These are phyloP conservation scores for Acleris literana DNA, from an alignment of 2,888 invertebrate genomes.

Conservation along the genomic window DNA sequence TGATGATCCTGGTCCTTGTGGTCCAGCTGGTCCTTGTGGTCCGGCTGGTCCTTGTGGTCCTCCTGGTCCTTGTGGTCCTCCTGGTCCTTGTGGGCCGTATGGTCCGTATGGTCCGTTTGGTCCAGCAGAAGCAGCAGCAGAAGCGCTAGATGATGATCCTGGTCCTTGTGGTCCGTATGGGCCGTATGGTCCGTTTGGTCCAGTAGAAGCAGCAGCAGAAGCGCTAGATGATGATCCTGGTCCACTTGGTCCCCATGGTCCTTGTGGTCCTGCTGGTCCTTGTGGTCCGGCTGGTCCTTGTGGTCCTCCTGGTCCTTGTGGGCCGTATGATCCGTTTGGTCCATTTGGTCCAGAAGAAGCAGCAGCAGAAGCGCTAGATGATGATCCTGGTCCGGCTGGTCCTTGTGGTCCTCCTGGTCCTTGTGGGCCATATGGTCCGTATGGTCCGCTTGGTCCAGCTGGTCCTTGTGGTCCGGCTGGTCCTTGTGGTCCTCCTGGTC, in stretches of 20 bases:
- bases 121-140: constrained; percentile 36
- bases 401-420: not conserved
- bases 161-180: constrained; percentile 14
- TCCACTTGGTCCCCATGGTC: constrained; percentile 18
- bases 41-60: too few species aligned
- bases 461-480: constrained; percentile 7
- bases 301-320: constrained; percentile 17
- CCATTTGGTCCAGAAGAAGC: not conserved
- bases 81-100: constrained; percentile 5
- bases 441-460: not conserved
- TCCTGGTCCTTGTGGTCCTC: too few species aligned
- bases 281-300: constrained; percentile 2
- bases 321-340: constrained; percentile 3
- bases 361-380: too few species aligned
- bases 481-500: constrained; percentile 1
- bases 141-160: constrained; percentile 31
- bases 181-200: not conserved
- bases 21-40: not conserved
- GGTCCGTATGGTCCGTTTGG: constrained; percentile 16
- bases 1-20: too few species aligned
- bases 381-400: too few species aligned
- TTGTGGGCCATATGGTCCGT: constrained; percentile 9
- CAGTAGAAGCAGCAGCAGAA: too few species aligned
- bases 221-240: constrained; percentile 5
- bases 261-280: not conserved